phyloP scores from a whole-genome alignment of 1,140 invertebrate genomes.

The Drosophila pachea region DNA sequence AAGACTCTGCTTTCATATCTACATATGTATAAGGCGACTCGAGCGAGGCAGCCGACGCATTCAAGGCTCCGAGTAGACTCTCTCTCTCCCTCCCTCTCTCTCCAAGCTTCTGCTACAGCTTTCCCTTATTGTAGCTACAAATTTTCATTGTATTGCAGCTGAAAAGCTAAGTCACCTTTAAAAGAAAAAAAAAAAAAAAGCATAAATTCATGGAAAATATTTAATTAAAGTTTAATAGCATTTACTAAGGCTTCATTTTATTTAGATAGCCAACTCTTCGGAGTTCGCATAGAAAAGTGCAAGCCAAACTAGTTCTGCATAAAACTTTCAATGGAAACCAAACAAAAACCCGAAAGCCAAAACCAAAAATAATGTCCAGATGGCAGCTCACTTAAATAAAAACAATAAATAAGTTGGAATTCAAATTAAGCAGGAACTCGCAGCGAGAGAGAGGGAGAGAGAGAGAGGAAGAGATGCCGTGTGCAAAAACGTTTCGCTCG shows the following conservation, averaged over 20 bases:
- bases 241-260: background rate
- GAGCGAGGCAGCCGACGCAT: too few species aligned
- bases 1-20: background rate
- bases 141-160: too few species aligned
- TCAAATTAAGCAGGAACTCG: conserved; percentile 57
- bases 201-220: background rate
- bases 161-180: too few species aligned
- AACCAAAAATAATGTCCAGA: conserved; percentile 2
- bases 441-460: too few species aligned
- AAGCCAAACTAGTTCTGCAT: conserved; percentile 5
- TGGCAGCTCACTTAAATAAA: conserved; percentile 27
- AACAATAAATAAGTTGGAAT: conserved; percentile 57
- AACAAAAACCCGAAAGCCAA: conserved; percentile 10
- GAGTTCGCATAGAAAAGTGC: background rate
- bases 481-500: conserved; percentile 47
- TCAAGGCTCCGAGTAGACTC: too few species aligned
- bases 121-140: too few species aligned
- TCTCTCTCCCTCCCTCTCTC: too few species aligned
- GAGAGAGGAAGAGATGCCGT: conserved; percentile 53
- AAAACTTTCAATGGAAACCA: conserved; percentile 22
- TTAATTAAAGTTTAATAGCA: background rate
- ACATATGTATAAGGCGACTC: too few species aligned
- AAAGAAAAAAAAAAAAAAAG: too few species aligned
- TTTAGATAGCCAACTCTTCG: background rate
- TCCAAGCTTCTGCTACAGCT: too few species aligned